These are phyloP conservation scores for Helarctos malayanus DNA, from an alignment of 2,797 vertebrate species.

Conservation along the genomic window DNA sequence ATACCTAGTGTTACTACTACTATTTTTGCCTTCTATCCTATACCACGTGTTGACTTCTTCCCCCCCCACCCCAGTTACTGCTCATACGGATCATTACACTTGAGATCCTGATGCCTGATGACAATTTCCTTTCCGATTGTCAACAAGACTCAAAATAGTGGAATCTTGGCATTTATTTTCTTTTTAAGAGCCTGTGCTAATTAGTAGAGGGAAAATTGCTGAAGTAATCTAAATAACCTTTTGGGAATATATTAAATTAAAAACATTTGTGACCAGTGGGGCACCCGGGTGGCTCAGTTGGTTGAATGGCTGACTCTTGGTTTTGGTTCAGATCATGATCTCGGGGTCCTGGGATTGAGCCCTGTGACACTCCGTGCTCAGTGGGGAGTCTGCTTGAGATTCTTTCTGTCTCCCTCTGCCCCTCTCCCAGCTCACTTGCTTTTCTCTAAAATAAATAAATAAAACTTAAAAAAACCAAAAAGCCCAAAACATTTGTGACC, in stretches of 20 bases:
- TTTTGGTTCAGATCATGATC: background rate
- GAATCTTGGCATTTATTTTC: constrained; percentile 26
- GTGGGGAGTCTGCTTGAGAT: background rate
- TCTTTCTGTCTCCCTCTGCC: background rate
- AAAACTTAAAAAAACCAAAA: background rate
- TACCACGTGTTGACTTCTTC: background rate
- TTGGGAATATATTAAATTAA: constrained; percentile 60
- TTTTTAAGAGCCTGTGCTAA: constrained; percentile 60
- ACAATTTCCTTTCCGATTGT: background rate
- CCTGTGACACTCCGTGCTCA: background rate
- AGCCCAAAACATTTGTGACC: background rate
- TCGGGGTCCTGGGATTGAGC: background rate
- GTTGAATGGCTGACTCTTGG: too few species aligned
- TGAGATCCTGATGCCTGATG: background rate
- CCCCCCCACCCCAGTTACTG: too few species aligned
- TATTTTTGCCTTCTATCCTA: background rate
- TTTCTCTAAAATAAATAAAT: background rate
- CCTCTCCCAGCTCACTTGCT: background rate
- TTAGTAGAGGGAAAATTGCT: constrained; percentile 27
- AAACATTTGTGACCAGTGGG: constrained; percentile 45
- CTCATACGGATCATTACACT: background rate
- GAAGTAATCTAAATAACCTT: constrained; percentile 56
- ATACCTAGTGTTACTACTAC: background rate
- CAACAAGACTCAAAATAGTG: constrained; percentile 10
- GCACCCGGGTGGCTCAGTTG: background rate